Evolutionary conservation across 2,797 vertebrate genomes (phyloP), one percentile per base, ranked within the genome.

Genomic region (Capromys pilorides): DNA sequence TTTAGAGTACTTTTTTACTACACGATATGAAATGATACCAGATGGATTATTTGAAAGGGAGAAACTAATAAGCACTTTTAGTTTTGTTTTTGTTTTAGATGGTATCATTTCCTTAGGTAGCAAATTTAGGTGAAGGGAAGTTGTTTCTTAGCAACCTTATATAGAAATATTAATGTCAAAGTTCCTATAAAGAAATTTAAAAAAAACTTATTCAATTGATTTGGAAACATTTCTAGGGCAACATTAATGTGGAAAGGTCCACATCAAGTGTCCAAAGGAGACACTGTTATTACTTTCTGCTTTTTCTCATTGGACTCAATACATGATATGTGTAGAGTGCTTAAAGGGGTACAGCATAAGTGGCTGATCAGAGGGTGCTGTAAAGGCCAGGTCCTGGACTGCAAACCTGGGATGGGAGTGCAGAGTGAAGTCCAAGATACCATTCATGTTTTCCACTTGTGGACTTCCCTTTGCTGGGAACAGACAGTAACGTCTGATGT

Each of bases 391-490:
- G n/a, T 0, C 0, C 78, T 79, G 7, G 45, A 87, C 51, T 28
- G 13, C 31, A 49, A n/a, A 57, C 6, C 64, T 36, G 39, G 36
- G 12, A 31, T 45, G 11, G 31, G 69, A 93, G 87, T 88, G 61
- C 66, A 39, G n/a, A 92, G n/a, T 57, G 26, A 82, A 14, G 41
- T 71, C 39, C 3, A 12, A 54, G 39, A 69, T 13, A 33, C 9
- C 18, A 28, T 19, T 83, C 9, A 31, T 45, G 36, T 61, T 82
- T 71, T 80, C 78, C 71, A 24, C 41, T 54, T 82, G 77, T 51
- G 0, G 51, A 83, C 91, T 85, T 79, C 81, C 85, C 92, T 94
- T 66, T n/a, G 51, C 82, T 93, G n/a, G 87, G 91, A 80, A 80
- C 79, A 86, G 45, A 41, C 26, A 26, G 81, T 73, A 73, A 92